phyloP scores from a whole-genome alignment of 2,888 invertebrate species.

The Cheiracanthium punctorium region DNA sequence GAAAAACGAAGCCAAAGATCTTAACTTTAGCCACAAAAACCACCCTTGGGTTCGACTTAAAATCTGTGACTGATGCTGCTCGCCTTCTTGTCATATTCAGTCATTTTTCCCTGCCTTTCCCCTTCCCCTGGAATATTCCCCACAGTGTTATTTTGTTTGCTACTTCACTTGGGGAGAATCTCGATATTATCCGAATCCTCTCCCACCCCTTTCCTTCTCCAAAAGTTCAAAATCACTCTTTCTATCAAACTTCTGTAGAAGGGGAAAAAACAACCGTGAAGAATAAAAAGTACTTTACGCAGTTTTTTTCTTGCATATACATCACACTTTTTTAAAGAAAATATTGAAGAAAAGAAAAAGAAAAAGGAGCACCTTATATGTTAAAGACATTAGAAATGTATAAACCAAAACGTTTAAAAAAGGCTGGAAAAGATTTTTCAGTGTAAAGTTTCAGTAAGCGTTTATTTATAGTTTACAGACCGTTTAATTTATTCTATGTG shows the following conservation, averaged over 20 bases:
- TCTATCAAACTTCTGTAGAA: slow-evolving; percentile 11
- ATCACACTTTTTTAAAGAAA: neutral
- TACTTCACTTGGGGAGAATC: neutral
- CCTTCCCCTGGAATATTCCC: neutral
- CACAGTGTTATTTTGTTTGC: slow-evolving; percentile 4
- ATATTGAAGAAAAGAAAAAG: neutral
- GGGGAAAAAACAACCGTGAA: neutral
- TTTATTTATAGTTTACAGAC: no score
- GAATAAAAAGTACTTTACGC: neutral
- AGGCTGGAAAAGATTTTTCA: no score
- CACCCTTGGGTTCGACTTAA: slow-evolving; percentile 41
- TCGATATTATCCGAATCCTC: slow-evolving; percentile 24
- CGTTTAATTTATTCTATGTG: no score
- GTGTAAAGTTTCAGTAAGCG: no score
- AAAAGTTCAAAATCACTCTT: slow-evolving; percentile 27
- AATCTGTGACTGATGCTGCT: slow-evolving; percentile 44
- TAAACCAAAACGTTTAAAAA: no score
- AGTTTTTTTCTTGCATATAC: neutral
- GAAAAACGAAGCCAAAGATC: slow-evolving; percentile 36
- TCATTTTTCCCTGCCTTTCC: slow-evolving; percentile 17
- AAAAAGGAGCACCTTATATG: neutral
- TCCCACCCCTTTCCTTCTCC: slow-evolving; percentile 2
- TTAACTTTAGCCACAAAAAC: slow-evolving; percentile 46
- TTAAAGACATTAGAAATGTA: slow-evolving; percentile 3
- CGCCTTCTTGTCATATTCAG: slow-evolving; percentile 62